phyloP scores from a whole-genome alignment of 1,140 invertebrate genomes.

The Penaeus indicus region DNA sequence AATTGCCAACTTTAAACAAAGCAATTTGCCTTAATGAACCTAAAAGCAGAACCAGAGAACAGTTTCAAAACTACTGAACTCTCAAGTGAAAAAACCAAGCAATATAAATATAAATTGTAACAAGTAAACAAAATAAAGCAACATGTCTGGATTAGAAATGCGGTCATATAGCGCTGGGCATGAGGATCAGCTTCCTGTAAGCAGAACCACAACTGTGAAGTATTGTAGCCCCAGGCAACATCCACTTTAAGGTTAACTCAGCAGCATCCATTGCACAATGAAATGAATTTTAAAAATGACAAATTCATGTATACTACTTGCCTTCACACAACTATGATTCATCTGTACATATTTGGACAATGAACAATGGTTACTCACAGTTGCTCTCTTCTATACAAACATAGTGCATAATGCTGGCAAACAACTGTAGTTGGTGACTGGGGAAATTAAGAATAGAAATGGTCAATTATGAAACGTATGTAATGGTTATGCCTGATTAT shows the following conservation, averaged over 20 bases:
- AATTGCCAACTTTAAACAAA: slow-evolving; percentile 8
- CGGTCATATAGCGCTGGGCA: slow-evolving; percentile 38
- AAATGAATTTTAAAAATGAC: slow-evolving; percentile 27
- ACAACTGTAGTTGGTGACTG: slow-evolving; percentile 60
- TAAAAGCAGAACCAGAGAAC: too few species aligned
- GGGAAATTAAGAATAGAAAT: slow-evolving; percentile 48
- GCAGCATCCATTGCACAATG: slow-evolving; percentile 55
- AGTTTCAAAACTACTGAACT: too few species aligned
- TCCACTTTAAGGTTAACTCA: slow-evolving; percentile 46
- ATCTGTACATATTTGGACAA: slow-evolving; percentile 54
- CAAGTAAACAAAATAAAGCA: slow-evolving; percentile 25
- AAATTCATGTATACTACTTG: slow-evolving; percentile 31
- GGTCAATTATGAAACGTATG: slow-evolving; percentile 56
- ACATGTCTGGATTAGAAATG: background rate
- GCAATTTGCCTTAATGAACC: background rate
- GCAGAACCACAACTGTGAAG: slow-evolving; percentile 47
- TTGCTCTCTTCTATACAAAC: slow-evolving; percentile 44
- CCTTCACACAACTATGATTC: slow-evolving; percentile 38
- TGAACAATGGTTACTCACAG: slow-evolving; percentile 56
- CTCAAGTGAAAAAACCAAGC: background rate
- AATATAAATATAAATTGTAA: slow-evolving; percentile 42
- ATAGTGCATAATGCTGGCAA: slow-evolving; percentile 26
- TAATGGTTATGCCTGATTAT: slow-evolving; percentile 58
- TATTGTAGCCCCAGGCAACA: slow-evolving; percentile 53
- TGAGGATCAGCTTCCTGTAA: slow-evolving; percentile 43